Conservation (phyloP, 1,140 invertebrate species). For the Aphidius ervi region DNA sequence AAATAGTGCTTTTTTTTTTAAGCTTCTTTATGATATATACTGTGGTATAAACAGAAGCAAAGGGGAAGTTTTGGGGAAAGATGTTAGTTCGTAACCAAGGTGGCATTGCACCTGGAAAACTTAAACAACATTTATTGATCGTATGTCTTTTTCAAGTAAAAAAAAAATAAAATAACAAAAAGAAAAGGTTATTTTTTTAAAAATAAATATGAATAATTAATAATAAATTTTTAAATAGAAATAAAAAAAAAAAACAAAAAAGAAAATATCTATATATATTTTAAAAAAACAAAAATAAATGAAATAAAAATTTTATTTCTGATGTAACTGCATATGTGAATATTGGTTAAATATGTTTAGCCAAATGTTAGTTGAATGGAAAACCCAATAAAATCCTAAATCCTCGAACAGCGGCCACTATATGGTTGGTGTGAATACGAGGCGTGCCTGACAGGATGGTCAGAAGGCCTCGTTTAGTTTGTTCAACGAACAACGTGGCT, state of each 20-base stretch:
- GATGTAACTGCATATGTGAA: too few species aligned
- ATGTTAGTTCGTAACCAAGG: conserved; percentile 21
- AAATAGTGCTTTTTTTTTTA: neutral
- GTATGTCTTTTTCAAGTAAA: neutral
- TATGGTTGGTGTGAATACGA: conserved; percentile 24
- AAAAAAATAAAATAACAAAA: neutral
- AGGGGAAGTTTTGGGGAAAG: conserved; percentile 2
- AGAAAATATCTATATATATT: too few species aligned
- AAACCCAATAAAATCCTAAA: conserved; percentile 23
- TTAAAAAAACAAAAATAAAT: too few species aligned
- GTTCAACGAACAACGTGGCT: conserved; percentile 33
- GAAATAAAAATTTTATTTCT: too few species aligned
- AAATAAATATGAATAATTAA: too few species aligned
- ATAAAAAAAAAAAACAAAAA: too few species aligned
- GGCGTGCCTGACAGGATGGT: conserved; percentile 35
- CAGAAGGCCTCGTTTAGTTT: conserved; percentile 34
- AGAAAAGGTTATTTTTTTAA: neutral
- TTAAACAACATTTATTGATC: conserved; percentile 25
- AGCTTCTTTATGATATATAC: neutral
- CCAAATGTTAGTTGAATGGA: conserved; percentile 22
- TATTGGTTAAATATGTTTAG: conserved; percentile 1
- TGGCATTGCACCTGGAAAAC: conserved; percentile 25
- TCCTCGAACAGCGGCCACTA: conserved; percentile 25
- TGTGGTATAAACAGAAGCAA: too few species aligned
- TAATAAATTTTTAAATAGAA: too few species aligned